phyloP scores from a whole-genome alignment of 2,797 vertebrate species.

The Acrossocheilus fasciatus region DNA sequence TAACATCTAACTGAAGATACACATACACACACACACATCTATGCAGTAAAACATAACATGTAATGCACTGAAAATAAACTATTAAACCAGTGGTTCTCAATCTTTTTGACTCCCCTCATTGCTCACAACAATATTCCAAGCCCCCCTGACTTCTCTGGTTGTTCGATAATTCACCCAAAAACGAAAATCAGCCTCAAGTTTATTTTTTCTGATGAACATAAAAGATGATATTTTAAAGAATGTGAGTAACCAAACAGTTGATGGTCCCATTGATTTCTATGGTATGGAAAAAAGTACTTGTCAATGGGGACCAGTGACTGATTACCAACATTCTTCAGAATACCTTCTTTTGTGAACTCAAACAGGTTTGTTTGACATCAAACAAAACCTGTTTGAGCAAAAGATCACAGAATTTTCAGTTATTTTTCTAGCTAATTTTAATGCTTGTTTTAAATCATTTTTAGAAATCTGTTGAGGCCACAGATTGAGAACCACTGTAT shows the following conservation, averaged over 20 bases:
- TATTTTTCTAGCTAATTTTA: background rate
- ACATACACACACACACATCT: conserved; percentile 53
- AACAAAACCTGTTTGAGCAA: background rate
- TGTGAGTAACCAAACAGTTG: background rate
- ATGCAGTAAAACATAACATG: conserved; percentile 19
- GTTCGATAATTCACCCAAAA: background rate
- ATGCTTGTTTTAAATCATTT: background rate
- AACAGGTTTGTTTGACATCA: background rate
- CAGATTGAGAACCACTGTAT: background rate
- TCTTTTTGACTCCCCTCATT: background rate
- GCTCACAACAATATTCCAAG: background rate
- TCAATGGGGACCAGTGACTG: background rate
- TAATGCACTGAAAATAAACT: conserved; percentile 18
- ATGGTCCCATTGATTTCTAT: background rate
- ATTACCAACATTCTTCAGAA: background rate
- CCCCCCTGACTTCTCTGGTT: background rate
- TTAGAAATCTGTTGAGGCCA: too few relatives aligned
- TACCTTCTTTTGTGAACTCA: background rate
- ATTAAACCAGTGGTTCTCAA: conserved; percentile 30
- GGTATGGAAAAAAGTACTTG: background rate
- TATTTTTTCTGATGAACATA: background rate
- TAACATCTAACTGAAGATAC: conserved; percentile 77
- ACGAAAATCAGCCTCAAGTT: background rate
- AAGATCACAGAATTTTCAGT: background rate
- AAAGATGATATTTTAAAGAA: background rate